phyloP scores from a whole-genome alignment of 2,113 vertebrate species.

The Vidua macroura region DNA sequence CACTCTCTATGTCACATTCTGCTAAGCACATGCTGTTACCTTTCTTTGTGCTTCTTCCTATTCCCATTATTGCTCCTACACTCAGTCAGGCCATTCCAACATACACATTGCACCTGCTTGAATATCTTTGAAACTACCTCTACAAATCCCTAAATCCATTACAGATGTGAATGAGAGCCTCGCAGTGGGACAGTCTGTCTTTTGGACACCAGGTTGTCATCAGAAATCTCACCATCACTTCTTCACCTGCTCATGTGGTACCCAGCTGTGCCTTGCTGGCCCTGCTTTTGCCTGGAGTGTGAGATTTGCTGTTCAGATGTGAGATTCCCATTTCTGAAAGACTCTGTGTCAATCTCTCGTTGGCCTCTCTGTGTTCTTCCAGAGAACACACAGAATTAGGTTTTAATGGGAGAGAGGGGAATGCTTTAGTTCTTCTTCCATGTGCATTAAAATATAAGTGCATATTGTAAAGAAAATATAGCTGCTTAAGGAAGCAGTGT shows the following conservation, averaged over 20 bases:
- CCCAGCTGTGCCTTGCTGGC: slow-evolving; percentile 53
- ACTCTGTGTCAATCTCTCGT: neutral
- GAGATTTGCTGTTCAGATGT: neutral
- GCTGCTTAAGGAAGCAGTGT: neutral
- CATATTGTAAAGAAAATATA: neutral
- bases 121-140: slow-evolving; percentile 41
- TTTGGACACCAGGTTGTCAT: slow-evolving; percentile 54
- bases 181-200: slow-evolving; percentile 3
- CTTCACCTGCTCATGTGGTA: slow-evolving; percentile 63
- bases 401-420: neutral
- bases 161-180: slow-evolving; percentile 21
- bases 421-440: neutral
- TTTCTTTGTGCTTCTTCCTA: neutral
- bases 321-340: neutral
- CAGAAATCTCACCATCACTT: slow-evolving; percentile 42
- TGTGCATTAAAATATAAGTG: neutral
- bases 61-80: neutral
- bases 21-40: neutral
- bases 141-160: slow-evolving; percentile 51
- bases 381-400: neutral
- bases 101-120: slow-evolving; percentile 48
- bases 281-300: neutral
- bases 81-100: slow-evolving; percentile 13
- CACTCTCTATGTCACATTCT: neutral
- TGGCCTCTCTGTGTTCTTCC: neutral